Percentiles rank a stretch among this genome's conserved stretches.
phyloP scores from a whole-genome alignment of 2,888 invertebrate genomes.

The Nymphalis urticae region DNA sequence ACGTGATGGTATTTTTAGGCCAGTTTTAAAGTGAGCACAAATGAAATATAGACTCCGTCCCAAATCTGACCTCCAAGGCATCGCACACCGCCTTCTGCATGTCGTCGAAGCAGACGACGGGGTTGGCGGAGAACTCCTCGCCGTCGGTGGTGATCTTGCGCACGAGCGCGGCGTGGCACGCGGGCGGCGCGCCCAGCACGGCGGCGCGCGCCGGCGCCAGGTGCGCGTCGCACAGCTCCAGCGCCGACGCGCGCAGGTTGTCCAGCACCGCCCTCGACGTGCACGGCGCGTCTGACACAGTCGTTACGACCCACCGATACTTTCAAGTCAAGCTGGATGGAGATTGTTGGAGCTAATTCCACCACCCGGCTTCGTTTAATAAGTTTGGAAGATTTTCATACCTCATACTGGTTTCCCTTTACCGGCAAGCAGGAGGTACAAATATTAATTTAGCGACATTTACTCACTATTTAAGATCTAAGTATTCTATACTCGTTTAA shows the following conservation, averaged over 20 bases:
- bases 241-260: constrained; percentile 67
- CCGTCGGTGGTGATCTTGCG: constrained; percentile 73
- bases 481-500: no score
- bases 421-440: no score
- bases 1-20: no score
- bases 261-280: constrained; percentile 71
- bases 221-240: constrained; percentile 71
- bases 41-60: not conserved
- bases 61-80: constrained; percentile 74
- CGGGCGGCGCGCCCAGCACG: constrained; percentile 64
- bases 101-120: constrained; percentile 91
- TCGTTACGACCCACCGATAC: no score
- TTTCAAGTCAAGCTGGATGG: no score
- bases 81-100: constrained; percentile 86
- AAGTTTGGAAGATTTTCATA: no score
- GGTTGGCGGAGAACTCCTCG: constrained; percentile 68
- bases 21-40: no score
- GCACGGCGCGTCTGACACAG: constrained; percentile 56
- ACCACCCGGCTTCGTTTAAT: no score
- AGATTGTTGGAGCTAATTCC: no score
- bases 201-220: constrained; percentile 60
- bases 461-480: no score
- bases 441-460: no score
- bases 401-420: no score
- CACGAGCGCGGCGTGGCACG: constrained; percentile 67